Evolutionary conservation across 1,140 invertebrate species (phyloP), one percentile per base, ranked within the genome.

Genomic region (Mycetomoellerius zeteki): DNA sequence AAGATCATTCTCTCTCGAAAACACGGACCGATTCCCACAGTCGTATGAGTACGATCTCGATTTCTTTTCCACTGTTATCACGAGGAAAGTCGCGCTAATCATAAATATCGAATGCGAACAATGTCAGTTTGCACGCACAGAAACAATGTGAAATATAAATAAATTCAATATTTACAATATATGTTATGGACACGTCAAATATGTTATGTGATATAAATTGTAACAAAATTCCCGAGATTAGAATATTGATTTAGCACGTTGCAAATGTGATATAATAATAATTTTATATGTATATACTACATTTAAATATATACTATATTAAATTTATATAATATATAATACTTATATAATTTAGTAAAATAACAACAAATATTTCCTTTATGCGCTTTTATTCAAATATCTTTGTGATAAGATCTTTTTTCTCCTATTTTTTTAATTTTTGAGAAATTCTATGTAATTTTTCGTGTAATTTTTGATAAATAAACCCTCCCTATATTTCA

Each of bases 1-100:
- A 78, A 80, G 24, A 6, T 50, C 21, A 16, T 67, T 80, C 8
- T 43, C 37, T 80, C 76, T 80, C 85, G 73, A 58, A 47, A 76
- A 67, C 60, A 64, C 47, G 21, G 37, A 27, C 47, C 50, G 21
- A 77, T 64, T 58, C 80, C 52, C 33, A 62, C 37, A 37, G n/a
- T 30, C 14, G 54, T n/a, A 10, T 16, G 10, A 19, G 8, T 8
- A 10, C 8, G 8, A 67, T 56, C 16, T 56, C 16, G 33, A 72
- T 82, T 82, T 58, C 65, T 81, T 72, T 82, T 16, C 14, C 21
- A 21, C 33, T 24, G 21, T 43, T 43, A 8, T 5, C 47, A 27
- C 30, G 30, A 30, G 47, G 5, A 54, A 67, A 80, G n/a, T 80
- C 33, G 67, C n/a, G n/a, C 47, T 16, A 10, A 33, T 54, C 16